These are phyloP conservation scores for Lithodes maja DNA, from an alignment of 2,888 invertebrate species.

Conservation along the genomic window DNA sequence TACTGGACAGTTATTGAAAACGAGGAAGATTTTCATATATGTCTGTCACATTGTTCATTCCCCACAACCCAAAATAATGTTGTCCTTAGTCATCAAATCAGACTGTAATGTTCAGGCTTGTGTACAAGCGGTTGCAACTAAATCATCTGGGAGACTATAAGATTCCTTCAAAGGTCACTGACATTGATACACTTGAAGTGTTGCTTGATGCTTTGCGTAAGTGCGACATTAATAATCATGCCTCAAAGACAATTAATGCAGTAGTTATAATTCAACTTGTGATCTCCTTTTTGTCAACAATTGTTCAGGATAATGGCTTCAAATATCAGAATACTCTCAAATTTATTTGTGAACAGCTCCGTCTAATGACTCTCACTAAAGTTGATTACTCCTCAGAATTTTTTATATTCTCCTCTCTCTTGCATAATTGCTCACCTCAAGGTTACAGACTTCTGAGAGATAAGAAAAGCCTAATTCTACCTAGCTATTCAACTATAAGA, in stretches of 20 bases:
- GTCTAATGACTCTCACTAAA: neutral
- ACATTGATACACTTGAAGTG: neutral
- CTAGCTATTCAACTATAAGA: neutral
- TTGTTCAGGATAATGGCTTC: slow-evolving; percentile 9
- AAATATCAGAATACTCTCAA: neutral
- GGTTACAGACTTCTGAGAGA: slow-evolving; percentile 20
- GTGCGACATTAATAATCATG: neutral
- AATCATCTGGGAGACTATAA: slow-evolving; percentile 16
- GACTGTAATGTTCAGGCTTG: neutral
- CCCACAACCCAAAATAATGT: neutral
- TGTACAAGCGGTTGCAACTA: neutral
- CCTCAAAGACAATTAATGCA: neutral
- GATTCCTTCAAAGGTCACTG: slow-evolving; percentile 15
- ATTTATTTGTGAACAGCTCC: slow-evolving; percentile 17
- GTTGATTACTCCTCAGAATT: neutral
- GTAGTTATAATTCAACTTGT: neutral
- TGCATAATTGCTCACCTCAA: neutral
- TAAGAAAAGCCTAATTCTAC: neutral
- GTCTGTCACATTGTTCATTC: slow-evolving; percentile 11
- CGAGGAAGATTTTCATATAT: neutral
- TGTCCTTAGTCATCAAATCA: slow-evolving; percentile 5
- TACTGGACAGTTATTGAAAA: neutral
- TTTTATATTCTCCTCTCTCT: slow-evolving; percentile 18
- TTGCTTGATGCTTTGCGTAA: slow-evolving; percentile 3
- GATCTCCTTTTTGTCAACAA: slow-evolving; percentile 8